Conservation (phyloP, 2,888 invertebrate genomes). For the Onthophagus sagittarius region DNA sequence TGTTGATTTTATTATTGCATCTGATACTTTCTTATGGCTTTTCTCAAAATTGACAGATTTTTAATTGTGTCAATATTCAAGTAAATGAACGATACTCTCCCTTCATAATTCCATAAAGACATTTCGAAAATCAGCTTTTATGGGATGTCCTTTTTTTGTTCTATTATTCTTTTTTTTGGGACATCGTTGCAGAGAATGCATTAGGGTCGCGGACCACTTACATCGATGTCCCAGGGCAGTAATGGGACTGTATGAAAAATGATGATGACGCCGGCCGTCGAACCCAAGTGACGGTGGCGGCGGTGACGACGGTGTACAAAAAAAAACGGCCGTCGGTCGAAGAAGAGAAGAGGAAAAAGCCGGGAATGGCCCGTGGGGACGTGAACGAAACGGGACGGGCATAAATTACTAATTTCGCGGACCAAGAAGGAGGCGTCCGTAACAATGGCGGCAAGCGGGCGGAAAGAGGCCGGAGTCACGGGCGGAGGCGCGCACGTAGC, state of each 20-base stretch:
- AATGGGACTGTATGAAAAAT: conserved; percentile 49
- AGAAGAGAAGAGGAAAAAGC: background rate
- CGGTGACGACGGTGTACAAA: conserved; percentile 28
- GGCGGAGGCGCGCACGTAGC: conserved; percentile 43
- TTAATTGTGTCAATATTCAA: too few species aligned
- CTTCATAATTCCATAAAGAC: background rate
- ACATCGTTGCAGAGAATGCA: background rate
- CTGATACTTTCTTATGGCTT: too few species aligned
- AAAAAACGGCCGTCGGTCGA: conserved; percentile 40
- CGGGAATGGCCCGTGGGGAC: background rate
- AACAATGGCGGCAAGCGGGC: conserved; percentile 42
- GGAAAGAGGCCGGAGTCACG: conserved; percentile 36
- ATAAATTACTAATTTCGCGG: conserved; percentile 31
- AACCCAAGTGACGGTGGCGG: background rate
- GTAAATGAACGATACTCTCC: too few species aligned
- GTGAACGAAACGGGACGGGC: conserved; percentile 13
- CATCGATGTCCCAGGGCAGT: conserved; percentile 45
- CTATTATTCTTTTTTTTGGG: background rate
- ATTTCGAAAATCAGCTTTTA: background rate
- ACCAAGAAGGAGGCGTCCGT: conserved; percentile 30
- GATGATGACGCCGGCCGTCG: conserved; percentile 46
- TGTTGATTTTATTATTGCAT: too few species aligned
- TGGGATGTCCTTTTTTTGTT: background rate
- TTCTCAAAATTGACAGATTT: too few species aligned
- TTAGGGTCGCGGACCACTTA: background rate